These are phyloP conservation scores for Amyelois transitella DNA, from an alignment of 1,140 invertebrate species.

Conservation along the genomic window DNA sequence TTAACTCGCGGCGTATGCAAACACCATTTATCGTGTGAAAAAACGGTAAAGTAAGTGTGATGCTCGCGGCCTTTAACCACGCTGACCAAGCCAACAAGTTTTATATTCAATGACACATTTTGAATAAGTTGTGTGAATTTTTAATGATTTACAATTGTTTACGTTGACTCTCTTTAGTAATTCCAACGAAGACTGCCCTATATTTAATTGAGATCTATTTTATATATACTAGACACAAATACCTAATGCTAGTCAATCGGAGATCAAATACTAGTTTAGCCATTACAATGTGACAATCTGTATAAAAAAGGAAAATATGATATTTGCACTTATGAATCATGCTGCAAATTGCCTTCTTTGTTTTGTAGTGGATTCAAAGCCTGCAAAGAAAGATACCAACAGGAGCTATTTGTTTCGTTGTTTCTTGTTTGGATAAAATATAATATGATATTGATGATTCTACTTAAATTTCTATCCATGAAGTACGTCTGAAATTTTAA, in stretches of 20 bases:
- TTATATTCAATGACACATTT: constrained; percentile 51
- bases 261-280: constrained; percentile 55
- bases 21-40: too few species aligned
- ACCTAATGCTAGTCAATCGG: constrained; percentile 63
- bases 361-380: too few species aligned
- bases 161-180: constrained; percentile 64
- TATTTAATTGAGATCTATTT: constrained; percentile 73
- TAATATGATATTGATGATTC: too few species aligned
- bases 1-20: too few species aligned
- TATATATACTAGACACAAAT: constrained; percentile 69
- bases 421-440: too few species aligned
- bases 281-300: constrained; percentile 8
- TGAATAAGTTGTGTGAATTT: constrained; percentile 49
- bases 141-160: constrained; percentile 64
- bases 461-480: too few species aligned
- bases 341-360: too few species aligned
- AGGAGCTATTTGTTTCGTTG: too few species aligned
- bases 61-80: not conserved
- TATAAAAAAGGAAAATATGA: not conserved
- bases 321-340: not conserved
- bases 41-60: too few species aligned
- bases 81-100: constrained; percentile 17
- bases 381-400: too few species aligned
- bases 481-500: too few species aligned
- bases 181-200: constrained; percentile 73